Conservation (phyloP, 2,797 vertebrate species). For the Poecilia velifera region DNA sequence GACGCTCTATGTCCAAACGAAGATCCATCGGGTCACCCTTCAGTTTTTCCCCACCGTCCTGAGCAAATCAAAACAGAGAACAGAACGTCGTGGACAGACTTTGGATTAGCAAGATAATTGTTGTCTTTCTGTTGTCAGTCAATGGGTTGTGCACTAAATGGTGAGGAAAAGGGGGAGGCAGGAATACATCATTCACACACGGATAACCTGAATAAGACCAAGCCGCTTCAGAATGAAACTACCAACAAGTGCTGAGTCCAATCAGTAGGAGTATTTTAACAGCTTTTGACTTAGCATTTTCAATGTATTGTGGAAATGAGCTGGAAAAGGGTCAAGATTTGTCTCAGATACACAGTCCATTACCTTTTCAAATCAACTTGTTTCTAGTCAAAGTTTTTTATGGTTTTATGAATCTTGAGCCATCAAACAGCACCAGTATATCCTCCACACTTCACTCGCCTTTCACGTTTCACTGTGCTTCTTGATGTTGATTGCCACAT, state of each 20-base stretch:
- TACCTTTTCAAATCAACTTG: conserved; percentile 2
- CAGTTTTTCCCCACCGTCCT: conserved; percentile 88
- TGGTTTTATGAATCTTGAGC: neutral
- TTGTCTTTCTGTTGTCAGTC: conserved; percentile 53
- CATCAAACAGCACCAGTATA: neutral
- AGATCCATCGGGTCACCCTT: conserved; percentile 93
- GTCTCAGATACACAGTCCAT: conserved; percentile 14
- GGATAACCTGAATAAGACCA: conserved; percentile 37
- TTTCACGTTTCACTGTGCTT: conserved; percentile 1
- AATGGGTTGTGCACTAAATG: conserved; percentile 52
- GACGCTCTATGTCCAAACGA: conserved; percentile 96
- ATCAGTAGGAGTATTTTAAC: neutral
- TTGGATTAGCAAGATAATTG: conserved; percentile 69
- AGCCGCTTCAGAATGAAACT: conserved; percentile 8
- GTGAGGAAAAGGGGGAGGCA: conserved; percentile 1
- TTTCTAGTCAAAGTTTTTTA: conserved; percentile 5
- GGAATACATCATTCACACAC: conserved; percentile 5
- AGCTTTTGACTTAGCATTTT: conserved; percentile 1
- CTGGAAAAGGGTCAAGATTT: neutral
- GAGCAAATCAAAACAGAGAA: conserved; percentile 72
- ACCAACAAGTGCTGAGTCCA: neutral
- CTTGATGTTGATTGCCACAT: neutral
- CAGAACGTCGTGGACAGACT: conserved; percentile 77
- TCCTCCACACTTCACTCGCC: conserved; percentile 6
- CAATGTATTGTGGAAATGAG: conserved; percentile 19